Conservation (phyloP, 2,888 invertebrate species). For the Eretmocerus hayati region DNA sequence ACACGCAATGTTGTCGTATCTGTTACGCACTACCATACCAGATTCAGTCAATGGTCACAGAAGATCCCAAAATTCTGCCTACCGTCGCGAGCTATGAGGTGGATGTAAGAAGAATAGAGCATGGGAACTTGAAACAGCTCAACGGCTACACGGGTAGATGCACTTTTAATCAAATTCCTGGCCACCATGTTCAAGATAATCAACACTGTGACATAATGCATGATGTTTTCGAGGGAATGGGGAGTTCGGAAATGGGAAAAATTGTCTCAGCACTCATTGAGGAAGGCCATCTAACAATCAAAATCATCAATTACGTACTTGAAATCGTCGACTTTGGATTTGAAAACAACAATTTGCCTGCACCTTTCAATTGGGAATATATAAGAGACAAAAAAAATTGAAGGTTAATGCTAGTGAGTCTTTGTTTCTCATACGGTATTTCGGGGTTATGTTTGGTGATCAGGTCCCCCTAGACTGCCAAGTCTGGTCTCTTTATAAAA, state of each 20-base stretch:
- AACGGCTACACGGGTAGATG: not conserved
- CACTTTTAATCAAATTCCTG: not conserved
- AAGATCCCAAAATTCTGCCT: not conserved
- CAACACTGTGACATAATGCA: not conserved
- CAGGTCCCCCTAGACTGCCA: not conserved
- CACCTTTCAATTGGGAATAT: not conserved
- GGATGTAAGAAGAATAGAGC: too few species aligned
- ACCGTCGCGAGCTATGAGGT: not conserved
- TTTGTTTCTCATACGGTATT: not conserved
- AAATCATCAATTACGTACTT: not conserved
- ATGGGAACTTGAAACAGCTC: too few species aligned
- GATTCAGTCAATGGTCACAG: not conserved
- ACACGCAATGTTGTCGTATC: not conserved
- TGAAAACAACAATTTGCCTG: not conserved
- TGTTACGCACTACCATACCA: not conserved
- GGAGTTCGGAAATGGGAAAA: not conserved
- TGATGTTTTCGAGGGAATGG: not conserved
- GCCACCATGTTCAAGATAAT: not conserved
- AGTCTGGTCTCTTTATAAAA: not conserved
- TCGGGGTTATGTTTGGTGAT: not conserved
- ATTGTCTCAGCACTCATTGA: not conserved
- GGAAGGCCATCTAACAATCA: not conserved
- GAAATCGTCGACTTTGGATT: not conserved
- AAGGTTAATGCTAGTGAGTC: not conserved
- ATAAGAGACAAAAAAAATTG: not conserved